Conservation (phyloP, 2,888 invertebrate species). For the Deilephila porcellus region DNA sequence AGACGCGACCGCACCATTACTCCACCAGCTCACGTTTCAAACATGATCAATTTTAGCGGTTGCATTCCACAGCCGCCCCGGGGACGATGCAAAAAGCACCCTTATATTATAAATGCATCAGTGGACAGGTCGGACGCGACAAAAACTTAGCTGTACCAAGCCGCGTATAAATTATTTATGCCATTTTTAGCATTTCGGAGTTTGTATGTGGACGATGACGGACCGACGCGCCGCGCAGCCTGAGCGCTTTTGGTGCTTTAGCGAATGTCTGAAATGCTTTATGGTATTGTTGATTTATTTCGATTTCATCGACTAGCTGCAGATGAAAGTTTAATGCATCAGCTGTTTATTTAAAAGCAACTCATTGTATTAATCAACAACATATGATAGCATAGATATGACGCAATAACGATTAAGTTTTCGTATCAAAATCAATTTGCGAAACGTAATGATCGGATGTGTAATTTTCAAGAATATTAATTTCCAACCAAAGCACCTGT, state of each 20-base stretch:
- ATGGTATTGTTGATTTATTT: constrained; percentile 15
- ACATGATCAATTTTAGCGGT: constrained; percentile 85
- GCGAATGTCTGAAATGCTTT: constrained; percentile 18
- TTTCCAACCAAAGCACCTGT: neutral
- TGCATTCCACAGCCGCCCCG: constrained; percentile 76
- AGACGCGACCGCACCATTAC: constrained; percentile 63
- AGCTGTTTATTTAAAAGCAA: neutral
- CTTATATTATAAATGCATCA: constrained; percentile 85
- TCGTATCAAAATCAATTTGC: neutral
- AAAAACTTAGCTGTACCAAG: constrained; percentile 78
- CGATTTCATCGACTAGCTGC: neutral
- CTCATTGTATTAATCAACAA: neutral
- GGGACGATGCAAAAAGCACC: constrained; percentile 82
- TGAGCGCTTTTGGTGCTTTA: constrained; percentile 16
- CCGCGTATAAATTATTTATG: constrained; percentile 84
- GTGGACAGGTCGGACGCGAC: constrained; percentile 81
- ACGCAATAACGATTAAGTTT: neutral
- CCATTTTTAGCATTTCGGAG: constrained; percentile 84
- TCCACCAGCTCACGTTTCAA: constrained; percentile 79
- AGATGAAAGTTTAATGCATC: neutral
- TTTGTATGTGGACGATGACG: constrained; percentile 58
- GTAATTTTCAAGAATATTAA: neutral
- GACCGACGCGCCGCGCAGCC: constrained; percentile 33
- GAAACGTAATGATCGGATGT: neutral
- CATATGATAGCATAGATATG: neutral